Evolutionary conservation across 1,140 invertebrate species (phyloP), one percentile per base, ranked within the genome.

Genomic region (Cataglyphis hispanica): DNA sequence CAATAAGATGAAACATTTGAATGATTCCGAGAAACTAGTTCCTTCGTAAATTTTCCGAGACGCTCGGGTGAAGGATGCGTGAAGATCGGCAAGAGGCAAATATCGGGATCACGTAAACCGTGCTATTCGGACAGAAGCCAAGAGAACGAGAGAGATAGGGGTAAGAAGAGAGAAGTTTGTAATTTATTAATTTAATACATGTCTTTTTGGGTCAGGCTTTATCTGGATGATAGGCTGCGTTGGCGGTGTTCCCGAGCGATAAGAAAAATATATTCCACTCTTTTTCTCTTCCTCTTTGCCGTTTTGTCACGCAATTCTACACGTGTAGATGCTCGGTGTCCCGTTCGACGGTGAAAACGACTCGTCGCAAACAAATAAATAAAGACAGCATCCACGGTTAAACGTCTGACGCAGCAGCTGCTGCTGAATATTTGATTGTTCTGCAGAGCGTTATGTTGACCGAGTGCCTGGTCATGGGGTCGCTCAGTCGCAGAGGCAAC

Each of bases 111-210:
- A 76, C 89, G 89, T 91, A 92, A 90, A 72, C 84, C 81, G 58
- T 90, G 91, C 90, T 84, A 93, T 95, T 94, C 94, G 94, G 94
- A 93, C 85, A 50, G 19, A 87, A 91, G 94, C 93, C 94, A 94
- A 93, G 78, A 85, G 87, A 91, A 8, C 22, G 56, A 67, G 76
- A 31, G 31, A 37, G n/a, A 16, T 19, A 10, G 27, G 43, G 31
- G 19, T n/a, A 37, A 13, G 2, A 16, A 64, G 50, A 91, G 92
- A 92, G 64, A 61, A 16, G 86, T 91, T 85, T 89, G 90, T 94
- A 94, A 94, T 93, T 93, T 94, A 94, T 94, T 94, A 94, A 94
- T 94, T 94, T 94, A 93, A 89, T 92, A 91, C 91, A 90, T 93
- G 91, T 87, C 91, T 94, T 95, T 95, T 94, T 93, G 92, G 93